Percentiles rank a stretch among this genome's conserved stretches.
Evolutionary conservation across 2,113 vertebrate species (phyloP).

Genomic region (Calypte anna): DNA sequence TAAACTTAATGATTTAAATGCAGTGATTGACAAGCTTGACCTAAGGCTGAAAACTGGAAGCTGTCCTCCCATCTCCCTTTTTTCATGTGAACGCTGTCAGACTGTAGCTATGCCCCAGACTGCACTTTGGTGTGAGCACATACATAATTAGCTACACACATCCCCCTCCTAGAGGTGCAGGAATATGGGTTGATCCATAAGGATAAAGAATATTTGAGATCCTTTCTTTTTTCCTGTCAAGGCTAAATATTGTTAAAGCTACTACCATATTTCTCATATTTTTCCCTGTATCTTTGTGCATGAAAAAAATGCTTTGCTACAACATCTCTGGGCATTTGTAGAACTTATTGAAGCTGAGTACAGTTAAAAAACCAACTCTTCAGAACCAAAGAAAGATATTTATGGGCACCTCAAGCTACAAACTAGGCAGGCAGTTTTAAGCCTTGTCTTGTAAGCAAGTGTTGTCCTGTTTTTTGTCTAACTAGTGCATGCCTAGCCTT

Average conservation of each 20-base stretch:
- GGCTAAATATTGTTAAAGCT: not conserved
- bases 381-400: not conserved
- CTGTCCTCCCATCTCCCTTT: not conserved
- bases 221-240: not conserved
- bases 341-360: not conserved
- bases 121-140: rapidly evolving
- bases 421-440: not conserved
- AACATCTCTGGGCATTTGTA: not conserved
- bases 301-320: not conserved
- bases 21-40: not conserved
- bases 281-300: rapidly evolving
- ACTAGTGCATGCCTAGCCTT: not conserved
- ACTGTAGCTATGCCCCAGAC: not conserved
- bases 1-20: not conserved
- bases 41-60: not conserved
- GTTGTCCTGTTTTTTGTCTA: not conserved
- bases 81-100: not conserved
- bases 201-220: not conserved
- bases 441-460: not conserved
- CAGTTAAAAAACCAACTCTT: not conserved
- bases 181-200: rapidly evolving
- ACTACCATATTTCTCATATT: not conserved
- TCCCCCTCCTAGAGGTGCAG: not conserved
- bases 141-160: rapidly evolving
- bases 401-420: not conserved